These are phyloP conservation scores for Polypedilum pembai DNA, from an alignment of 1,140 invertebrate species.

Conservation along the genomic window DNA sequence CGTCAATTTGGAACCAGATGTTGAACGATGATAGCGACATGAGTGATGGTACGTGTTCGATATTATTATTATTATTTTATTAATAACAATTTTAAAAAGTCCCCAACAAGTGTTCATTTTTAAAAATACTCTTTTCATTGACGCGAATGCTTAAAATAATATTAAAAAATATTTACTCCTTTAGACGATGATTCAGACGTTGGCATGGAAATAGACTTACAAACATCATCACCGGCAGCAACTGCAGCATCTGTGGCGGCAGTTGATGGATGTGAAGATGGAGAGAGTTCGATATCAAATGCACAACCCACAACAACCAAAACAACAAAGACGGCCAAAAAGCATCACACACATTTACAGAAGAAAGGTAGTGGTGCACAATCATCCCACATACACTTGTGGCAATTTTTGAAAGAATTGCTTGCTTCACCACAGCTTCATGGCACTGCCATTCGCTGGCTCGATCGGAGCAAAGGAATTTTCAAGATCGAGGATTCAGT, in stretches of 20 bases:
- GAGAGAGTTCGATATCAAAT: slow-evolving; percentile 36
- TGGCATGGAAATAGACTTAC: slow-evolving; percentile 32
- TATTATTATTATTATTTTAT: not conserved
- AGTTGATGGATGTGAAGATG: not conserved
- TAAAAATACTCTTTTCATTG: not conserved
- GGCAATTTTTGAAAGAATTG: slow-evolving; percentile 98
- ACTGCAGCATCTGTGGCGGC: not conserved
- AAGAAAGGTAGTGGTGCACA: slow-evolving; percentile 46
- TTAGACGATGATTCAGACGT: slow-evolving; percentile 54
- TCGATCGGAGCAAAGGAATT: slow-evolving; percentile 86
- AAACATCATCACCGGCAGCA: not conserved
- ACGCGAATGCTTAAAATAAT: not conserved
- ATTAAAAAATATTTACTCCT: slow-evolving; percentile 33
- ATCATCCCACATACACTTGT: slow-evolving; percentile 92
- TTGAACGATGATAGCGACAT: slow-evolving; percentile 27
- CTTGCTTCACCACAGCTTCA: slow-evolving; percentile 77
- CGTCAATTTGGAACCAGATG: slow-evolving; percentile 1
- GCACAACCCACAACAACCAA: slow-evolving; percentile 37
- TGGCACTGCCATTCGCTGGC: slow-evolving; percentile 91
- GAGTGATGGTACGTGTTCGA: slow-evolving; percentile 29
- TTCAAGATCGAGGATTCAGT: slow-evolving; percentile 99
- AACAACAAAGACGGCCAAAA: slow-evolving; percentile 29
- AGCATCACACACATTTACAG: slow-evolving; percentile 38
- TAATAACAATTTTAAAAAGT: not conserved
- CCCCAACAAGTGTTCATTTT: not conserved